Evolutionary conservation across 2,797 vertebrate genomes (phyloP).

Genomic region (Arctocebus calabarensis): DNA sequence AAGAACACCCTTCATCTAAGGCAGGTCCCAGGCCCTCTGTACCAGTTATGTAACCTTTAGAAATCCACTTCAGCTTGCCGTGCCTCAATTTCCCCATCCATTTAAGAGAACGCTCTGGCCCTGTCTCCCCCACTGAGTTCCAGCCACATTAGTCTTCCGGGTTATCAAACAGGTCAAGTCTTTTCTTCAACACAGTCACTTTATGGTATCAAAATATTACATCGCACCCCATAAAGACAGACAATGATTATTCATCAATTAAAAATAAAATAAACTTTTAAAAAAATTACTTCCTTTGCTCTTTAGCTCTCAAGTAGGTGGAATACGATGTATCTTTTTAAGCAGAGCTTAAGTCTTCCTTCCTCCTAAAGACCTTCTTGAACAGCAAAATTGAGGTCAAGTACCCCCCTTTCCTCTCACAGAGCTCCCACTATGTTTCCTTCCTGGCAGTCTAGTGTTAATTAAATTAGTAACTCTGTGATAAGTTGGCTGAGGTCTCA

Average conservation of each 20-base stretch:
- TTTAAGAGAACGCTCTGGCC: not conserved
- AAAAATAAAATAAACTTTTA: not conserved
- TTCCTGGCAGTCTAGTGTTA: not conserved
- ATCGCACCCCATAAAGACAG: not conserved
- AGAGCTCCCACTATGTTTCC: not conserved
- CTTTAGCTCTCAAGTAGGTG: not conserved
- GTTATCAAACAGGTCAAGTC: not conserved
- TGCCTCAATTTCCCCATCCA: not conserved
- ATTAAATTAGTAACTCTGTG: not conserved
- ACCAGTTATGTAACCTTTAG: accelerated
- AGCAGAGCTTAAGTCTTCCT: not conserved
- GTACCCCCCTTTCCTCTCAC: accelerated
- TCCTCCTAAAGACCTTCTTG: not conserved
- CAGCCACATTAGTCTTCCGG: not conserved
- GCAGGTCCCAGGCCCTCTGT: not conserved
- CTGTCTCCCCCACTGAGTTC: not conserved
- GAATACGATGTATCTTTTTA: accelerated
- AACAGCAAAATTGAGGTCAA: not conserved
- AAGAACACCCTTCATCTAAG: not conserved
- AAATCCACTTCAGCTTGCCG: accelerated
- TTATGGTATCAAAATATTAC: not conserved
- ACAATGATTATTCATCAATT: not conserved
- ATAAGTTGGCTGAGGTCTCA: not conserved
- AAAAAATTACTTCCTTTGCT: not conserved
- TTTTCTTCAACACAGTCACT: not conserved